These are phyloP conservation scores for Petrolisthes manimaculis DNA, from an alignment of 2,888 invertebrate species.

Conservation along the genomic window DNA sequence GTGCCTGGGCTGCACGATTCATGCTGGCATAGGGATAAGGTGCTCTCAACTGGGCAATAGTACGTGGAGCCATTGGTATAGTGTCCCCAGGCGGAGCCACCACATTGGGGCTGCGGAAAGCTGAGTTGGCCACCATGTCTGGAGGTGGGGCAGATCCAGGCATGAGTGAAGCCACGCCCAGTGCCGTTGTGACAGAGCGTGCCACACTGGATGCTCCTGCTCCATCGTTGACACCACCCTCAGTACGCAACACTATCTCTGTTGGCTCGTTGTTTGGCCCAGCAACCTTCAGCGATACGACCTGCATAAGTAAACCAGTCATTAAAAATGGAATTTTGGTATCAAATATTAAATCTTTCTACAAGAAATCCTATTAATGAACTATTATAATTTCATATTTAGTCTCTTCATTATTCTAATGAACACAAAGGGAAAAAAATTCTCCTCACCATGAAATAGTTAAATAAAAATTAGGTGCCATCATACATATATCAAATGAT, in stretches of 20 bases:
- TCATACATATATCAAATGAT: too few species aligned
- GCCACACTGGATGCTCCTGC: constrained; percentile 58
- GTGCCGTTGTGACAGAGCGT: constrained; percentile 57
- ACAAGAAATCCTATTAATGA: neutral
- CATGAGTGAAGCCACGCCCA: constrained; percentile 55
- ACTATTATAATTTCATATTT: neutral
- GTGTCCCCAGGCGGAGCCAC: constrained; percentile 86
- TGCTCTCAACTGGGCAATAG: constrained; percentile 73
- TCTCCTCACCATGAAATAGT: too few species aligned
- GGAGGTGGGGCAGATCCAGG: constrained; percentile 47
- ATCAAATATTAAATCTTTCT: neutral
- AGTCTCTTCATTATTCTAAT: neutral
- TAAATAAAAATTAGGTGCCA: too few species aligned
- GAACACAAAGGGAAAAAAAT: neutral
- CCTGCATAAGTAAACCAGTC: constrained; percentile 68
- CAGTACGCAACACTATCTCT: constrained; percentile 78
- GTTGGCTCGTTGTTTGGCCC: constrained; percentile 78
- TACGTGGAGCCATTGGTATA: constrained; percentile 73
- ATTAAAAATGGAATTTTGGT: too few species aligned
- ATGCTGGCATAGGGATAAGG: constrained; percentile 91
- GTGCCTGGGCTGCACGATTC: constrained; percentile 86
- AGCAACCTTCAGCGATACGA: constrained; percentile 77
- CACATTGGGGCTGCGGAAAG: constrained; percentile 80
- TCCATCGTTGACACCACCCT: constrained; percentile 68
- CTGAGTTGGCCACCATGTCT: constrained; percentile 66